Percentiles rank a stretch among this genome's conserved stretches.
Conservation (phyloP, 2,797 vertebrate genomes). For the Rhadinocentrus ornatus region DNA sequence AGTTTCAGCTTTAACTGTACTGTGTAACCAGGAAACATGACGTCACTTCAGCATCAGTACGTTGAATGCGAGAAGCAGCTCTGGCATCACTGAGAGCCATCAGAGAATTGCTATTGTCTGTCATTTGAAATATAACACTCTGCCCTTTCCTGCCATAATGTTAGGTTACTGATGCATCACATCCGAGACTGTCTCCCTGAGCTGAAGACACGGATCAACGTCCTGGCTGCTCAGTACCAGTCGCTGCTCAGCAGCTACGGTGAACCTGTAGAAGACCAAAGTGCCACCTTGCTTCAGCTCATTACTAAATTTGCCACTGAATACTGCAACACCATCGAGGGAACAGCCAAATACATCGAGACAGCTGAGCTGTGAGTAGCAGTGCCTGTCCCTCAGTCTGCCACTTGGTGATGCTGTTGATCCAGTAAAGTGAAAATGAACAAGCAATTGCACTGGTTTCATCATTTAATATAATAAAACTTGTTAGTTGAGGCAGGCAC, state of each 20-base stretch:
- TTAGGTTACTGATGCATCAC: slow-evolving; percentile 97
- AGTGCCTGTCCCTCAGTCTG: neutral
- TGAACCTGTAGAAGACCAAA: slow-evolving; percentile 97
- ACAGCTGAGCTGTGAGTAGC: slow-evolving; percentile 95
- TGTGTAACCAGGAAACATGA: neutral
- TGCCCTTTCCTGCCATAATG: slow-evolving; percentile 51
- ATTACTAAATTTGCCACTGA: slow-evolving; percentile 99
- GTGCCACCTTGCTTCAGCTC: slow-evolving; percentile 96
- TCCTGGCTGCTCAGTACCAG: slow-evolving; percentile 97
- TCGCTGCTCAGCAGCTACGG: slow-evolving; percentile 97
- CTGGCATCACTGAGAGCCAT: slow-evolving; percentile 5
- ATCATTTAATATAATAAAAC: slow-evolving; percentile 61
- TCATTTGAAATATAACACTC: slow-evolving; percentile 14
- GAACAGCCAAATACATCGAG: slow-evolving; percentile 99
- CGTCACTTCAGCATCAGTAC: neutral
- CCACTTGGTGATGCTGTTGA: slow-evolving; percentile 70
- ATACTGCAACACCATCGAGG: slow-evolving; percentile 99
- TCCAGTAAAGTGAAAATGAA: slow-evolving; percentile 18
- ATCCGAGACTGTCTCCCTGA: slow-evolving; percentile 98
- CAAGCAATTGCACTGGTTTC: slow-evolving; percentile 66
- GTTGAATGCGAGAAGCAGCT: neutral
- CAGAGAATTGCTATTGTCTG: slow-evolving; percentile 14
- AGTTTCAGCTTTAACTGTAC: neutral
- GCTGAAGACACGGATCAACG: slow-evolving; percentile 97
- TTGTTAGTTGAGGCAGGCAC: slow-evolving; percentile 69